phyloP scores from a whole-genome alignment of 1,140 invertebrate genomes.

The Hestina assimilis region DNA sequence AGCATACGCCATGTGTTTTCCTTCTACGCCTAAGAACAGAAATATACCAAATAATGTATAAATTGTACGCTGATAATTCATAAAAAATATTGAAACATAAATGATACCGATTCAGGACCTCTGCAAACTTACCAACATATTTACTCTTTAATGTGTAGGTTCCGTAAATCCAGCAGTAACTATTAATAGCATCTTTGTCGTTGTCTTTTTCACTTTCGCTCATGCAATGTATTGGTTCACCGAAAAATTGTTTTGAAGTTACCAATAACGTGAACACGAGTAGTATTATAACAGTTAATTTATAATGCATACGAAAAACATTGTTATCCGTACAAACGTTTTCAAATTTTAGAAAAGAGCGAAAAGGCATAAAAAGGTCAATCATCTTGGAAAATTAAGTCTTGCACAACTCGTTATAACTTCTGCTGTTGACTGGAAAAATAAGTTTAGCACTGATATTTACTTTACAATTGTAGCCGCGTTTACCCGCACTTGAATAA shows the following conservation, averaged over 20 bases:
- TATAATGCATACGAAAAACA: conserved; percentile 84
- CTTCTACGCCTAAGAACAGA: conserved; percentile 39
- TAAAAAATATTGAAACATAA: too few relatives aligned
- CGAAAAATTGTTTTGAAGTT: conserved; percentile 86
- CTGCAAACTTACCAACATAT: conserved; percentile 55
- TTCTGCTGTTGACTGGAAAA: too few relatives aligned
- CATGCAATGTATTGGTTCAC: conserved; percentile 84
- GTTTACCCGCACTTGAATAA: too few relatives aligned
- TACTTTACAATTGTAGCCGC: too few relatives aligned
- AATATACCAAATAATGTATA: neutral
- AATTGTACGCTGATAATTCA: neutral
- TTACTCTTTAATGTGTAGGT: conserved; percentile 83
- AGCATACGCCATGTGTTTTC: conserved; percentile 52
- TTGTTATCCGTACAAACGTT: conserved; percentile 82
- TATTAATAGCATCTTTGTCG: conserved; percentile 81
- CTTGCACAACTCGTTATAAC: too few relatives aligned
- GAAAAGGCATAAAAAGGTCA: conserved; percentile 64
- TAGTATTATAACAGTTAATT: conserved; percentile 82
- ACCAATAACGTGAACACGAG: conserved; percentile 83
- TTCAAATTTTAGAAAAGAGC: conserved; percentile 79
- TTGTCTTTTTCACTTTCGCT: conserved; percentile 60
- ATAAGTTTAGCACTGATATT: too few relatives aligned
- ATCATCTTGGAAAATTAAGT: conserved; percentile 48
- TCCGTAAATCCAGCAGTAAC: conserved; percentile 88
- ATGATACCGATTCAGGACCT: too few relatives aligned